Conservation (phyloP, 2,113 vertebrate species). For the Ovis aries region ARS-UI_Ramb_v3.0 NC_056066.1:82606001-82606500, state of each 20-base stretch:
- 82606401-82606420: background rate
- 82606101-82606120: background rate
- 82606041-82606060: background rate
- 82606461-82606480: background rate
- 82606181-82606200: background rate
- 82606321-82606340: background rate
- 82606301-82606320: too few species aligned
- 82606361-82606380: background rate
- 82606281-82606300: background rate
- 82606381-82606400: background rate
- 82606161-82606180: background rate
- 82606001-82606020: background rate
- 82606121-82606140: background rate
- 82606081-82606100: background rate
- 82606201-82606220: background rate
- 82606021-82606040: background rate
- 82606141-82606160: background rate
- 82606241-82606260: background rate
- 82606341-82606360: background rate
- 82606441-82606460: background rate
- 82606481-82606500: background rate
- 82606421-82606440: background rate
- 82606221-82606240: background rate
- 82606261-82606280: background rate
- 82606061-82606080: background rate